A percentile compares a stretch with the other conserved stretches of the same genome.
phyloP scores from a whole-genome alignment of 1,140 invertebrate genomes.

The Drosophila oshimai region DNA sequence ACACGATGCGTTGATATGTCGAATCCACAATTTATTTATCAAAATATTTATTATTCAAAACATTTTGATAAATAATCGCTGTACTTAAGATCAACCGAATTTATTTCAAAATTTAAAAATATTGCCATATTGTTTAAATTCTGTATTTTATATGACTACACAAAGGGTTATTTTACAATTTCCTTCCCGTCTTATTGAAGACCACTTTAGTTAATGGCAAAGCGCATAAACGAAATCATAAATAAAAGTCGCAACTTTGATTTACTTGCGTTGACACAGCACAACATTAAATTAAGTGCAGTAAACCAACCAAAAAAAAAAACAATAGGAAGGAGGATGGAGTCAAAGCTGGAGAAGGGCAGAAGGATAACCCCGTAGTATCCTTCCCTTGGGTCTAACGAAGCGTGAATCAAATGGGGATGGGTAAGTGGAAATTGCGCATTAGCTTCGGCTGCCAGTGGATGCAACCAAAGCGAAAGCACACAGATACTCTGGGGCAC shows the following conservation, averaged over 20 bases:
- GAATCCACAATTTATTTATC: neutral
- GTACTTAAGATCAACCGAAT: neutral
- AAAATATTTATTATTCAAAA: neutral
- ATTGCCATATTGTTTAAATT: neutral
- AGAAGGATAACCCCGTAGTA: slow-evolving; percentile 41
- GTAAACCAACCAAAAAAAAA: slow-evolving; percentile 27
- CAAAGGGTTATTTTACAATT: slow-evolving; percentile 1
- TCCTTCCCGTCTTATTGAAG: neutral
- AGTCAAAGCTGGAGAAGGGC: neutral
- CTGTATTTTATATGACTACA: neutral
- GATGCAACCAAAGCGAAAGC: slow-evolving; percentile 42
- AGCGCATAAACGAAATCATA: slow-evolving; percentile 58
- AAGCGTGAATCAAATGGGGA: slow-evolving; percentile 29
- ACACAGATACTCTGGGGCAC: slow-evolving; percentile 5
- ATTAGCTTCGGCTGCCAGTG: slow-evolving; percentile 49
- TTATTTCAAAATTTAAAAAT: neutral
- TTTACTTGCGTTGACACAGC: slow-evolving; percentile 56
- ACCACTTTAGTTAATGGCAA: slow-evolving; percentile 60
- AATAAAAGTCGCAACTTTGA: slow-evolving; percentile 65
- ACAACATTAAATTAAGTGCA: slow-evolving; percentile 75
- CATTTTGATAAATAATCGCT: neutral
- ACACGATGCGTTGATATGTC: too few species aligned
- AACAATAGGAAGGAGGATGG: neutral
- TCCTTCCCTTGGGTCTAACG: slow-evolving; percentile 28
- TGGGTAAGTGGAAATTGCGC: slow-evolving; percentile 52